Evolutionary conservation across 2,113 vertebrate genomes (phyloP).

Genomic region (Corydoras maculifer): DNA sequence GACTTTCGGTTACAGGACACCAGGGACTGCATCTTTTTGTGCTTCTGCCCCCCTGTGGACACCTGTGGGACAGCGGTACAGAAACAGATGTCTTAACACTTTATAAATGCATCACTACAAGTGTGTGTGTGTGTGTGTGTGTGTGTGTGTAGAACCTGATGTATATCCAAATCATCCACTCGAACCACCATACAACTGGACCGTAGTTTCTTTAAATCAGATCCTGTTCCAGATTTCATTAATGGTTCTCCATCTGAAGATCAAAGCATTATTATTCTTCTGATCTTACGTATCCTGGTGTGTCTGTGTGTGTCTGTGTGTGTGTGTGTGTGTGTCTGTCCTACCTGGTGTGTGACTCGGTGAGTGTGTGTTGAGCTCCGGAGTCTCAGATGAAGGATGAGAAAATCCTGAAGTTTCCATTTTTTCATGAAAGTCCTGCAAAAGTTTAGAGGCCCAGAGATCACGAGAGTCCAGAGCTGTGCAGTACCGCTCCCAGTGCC

Average conservation of each 20-base stretch:
- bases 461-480: conserved; percentile 85
- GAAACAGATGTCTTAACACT: neutral
- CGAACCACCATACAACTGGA: conserved; percentile 86
- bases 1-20: conserved; percentile 85
- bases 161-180: conserved; percentile 88
- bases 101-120: neutral
- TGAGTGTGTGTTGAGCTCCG: conserved; percentile 49
- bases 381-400: conserved; percentile 44
- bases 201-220: conserved; percentile 76
- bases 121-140: neutral
- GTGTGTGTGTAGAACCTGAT: conserved; percentile 69
- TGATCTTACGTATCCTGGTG: no score
- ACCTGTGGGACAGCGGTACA: conserved; percentile 66
- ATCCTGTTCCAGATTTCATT: conserved; percentile 48
- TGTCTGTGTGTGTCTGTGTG: neutral
- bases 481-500: conserved; percentile 83
- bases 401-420: conserved; percentile 62
- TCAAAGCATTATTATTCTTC: neutral
- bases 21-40: conserved; percentile 85
- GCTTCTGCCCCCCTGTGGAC: conserved; percentile 82
- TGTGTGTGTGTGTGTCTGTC: neutral
- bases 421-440: conserved; percentile 79
- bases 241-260: conserved; percentile 50
- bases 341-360: conserved; percentile 58
- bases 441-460: conserved; percentile 81